Base-by-base conservation (phyloP, 2,888 invertebrate genomes). In the Eupithecia centaureata region DNA sequence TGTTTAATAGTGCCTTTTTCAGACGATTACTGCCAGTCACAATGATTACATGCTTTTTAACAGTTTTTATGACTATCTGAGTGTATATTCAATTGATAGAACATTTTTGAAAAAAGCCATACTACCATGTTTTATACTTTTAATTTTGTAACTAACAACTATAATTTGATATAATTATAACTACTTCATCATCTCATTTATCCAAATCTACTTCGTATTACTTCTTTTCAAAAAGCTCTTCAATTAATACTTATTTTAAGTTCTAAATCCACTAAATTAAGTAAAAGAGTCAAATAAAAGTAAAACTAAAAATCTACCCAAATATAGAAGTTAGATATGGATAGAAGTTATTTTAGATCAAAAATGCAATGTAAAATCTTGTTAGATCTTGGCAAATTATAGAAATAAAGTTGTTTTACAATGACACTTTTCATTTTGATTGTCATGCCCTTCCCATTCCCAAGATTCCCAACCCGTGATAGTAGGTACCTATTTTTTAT, bases 331-430 rank as follows among this genome's bases (percentile, higher is more conserved):
- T 33, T 65, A 65, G 61, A 58, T 28, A 62, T 12, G 57, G 30
- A 52, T 64, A 68, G 47, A 15, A 60, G 38, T 63, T 60, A 54
- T 42, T 57, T 58, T 62, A 62, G 62, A 59, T 32, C 42, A 15
- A 54, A 12, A 67, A 65, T 57, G 66, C 66, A 68, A 66, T 62
- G 63, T 52, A 32, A 67, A 18, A 63, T 76, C 67, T 73, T 77
- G 77, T 80, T 79, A 77, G 77, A 76, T 75, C 67, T 76, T 72
- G 74, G 73, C 68, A 78, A 78, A 77, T 75, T 76, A 77, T 77
- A 80, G 68, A 76, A 68, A 74, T 79, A 81, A 81, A 82, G 78
- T 78, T 81, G 83, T 82, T 82, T 83, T 81, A 77, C 78, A 77
- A 78, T 76, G 74, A 57, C 18, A 12, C 18, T 30, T 28, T 12